Evolutionary conservation across 2,888 invertebrate species (phyloP), one percentile per base, ranked within the genome.

Genomic region (Callyntrura guangdongensis): DNA sequence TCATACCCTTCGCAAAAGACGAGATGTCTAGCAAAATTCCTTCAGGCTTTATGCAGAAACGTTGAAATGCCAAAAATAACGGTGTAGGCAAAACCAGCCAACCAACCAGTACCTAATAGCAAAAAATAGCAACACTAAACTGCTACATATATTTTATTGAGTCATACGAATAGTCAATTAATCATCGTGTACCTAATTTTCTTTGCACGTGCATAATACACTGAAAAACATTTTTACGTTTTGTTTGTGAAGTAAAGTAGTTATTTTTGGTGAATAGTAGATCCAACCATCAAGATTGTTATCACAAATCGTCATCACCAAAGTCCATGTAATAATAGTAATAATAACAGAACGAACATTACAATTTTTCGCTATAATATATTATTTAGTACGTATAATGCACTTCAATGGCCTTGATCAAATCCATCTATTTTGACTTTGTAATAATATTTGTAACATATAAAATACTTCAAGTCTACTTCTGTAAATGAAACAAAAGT

Each of bases 141-240:
- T 36, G 27, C 36, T n/a, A 79, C 56, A 27, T 69, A 64, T 59
- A 45, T 86, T 61, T 79, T 86, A 81, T 69, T 86, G 86, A 86
- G 86, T 86, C 86, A 86, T 86, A 61, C 72, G 85, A 17, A 77
- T 77, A 83, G 86, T 81, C 86, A 86, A 86, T 86, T 86, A 86
- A 86, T 86, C 86, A 79, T 67, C 79, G 59, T 85, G 12, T 79
- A 79, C 56, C 5, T 36, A 64, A 12, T 53, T 74, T 12, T 53
- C 45, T 77, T 45, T 4, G 4, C 59, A 8, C n/a, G 56, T n/a
- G n/a, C n/a, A n/a, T 77, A 53, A 59, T 17, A 79, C 14, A 12
- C 20, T 5, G 64, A 22, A 64, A 22, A 4, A 36, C 36, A 12
- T 25, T 25, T 25, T 61, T 61, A 20, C n/a, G 53, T 77, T 49